These are phyloP conservation scores for Polydesmus complanatus DNA, from an alignment of 2,888 invertebrate genomes.

Conservation along the genomic window DNA sequence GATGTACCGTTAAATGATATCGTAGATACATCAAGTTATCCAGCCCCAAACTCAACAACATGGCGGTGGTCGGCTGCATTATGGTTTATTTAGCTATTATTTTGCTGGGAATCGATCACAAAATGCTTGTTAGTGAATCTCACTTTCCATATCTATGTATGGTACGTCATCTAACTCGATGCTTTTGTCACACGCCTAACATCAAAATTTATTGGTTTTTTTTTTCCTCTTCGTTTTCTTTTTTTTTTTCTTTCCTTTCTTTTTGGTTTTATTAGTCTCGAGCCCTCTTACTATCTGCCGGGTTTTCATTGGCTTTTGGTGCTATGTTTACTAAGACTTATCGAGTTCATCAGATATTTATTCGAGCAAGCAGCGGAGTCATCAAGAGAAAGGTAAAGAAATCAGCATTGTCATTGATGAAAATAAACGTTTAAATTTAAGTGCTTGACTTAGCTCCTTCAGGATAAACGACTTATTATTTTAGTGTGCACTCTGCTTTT, in stretches of 20 bases:
- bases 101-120: conserved; percentile 67
- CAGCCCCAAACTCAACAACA: conserved; percentile 80
- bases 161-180: conserved; percentile 44
- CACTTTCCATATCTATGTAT: conserved; percentile 72
- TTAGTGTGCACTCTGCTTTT: conserved; percentile 66
- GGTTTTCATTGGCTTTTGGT: conserved; percentile 81
- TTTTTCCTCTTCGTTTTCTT: not conserved
- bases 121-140: conserved; percentile 51
- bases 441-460: conserved; percentile 47
- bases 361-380: conserved; percentile 62
- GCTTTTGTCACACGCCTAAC: not conserved
- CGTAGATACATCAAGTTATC: conserved; percentile 77
- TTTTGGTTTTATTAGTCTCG: conserved; percentile 47
- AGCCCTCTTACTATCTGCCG: conserved; percentile 75
- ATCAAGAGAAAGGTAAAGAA: conserved; percentile 60
- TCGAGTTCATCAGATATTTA: conserved; percentile 79
- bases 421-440: not conserved
- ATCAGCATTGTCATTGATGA: not conserved
- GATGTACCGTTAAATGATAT: conserved; percentile 1
- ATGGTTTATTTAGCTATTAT: conserved; percentile 80
- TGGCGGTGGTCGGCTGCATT: conserved; percentile 77
- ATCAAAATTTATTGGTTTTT: not conserved
- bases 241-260: conserved; percentile 3
- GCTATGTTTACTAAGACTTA: conserved; percentile 93
- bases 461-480: conserved; percentile 75